Evolutionary conservation across 2,888 invertebrate species (phyloP).

Genomic region (Ormyrus labotus): DNA sequence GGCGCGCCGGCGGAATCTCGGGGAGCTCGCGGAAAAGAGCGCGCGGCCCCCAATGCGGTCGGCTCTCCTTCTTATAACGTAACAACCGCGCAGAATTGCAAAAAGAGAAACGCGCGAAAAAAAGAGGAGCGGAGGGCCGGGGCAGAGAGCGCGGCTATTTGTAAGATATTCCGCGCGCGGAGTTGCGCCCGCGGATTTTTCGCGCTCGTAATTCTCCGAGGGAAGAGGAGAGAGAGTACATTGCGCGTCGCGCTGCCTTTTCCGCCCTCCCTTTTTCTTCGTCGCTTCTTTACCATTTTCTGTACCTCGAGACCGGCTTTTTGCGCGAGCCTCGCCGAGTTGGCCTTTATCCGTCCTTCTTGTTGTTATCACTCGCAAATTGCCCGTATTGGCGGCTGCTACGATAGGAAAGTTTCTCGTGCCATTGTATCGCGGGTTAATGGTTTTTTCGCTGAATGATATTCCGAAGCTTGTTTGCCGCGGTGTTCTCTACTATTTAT

Average conservation of each 20-base stretch:
- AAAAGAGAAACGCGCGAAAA: slow-evolving; percentile 26
- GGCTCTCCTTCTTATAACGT: slow-evolving; percentile 4
- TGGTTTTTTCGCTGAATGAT: too few species aligned
- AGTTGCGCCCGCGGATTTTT: slow-evolving; percentile 15
- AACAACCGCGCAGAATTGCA: neutral
- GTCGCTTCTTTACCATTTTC: neutral
- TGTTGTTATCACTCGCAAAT: too few species aligned
- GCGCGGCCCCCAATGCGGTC: neutral
- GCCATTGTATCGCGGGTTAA: too few species aligned
- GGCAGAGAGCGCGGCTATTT: slow-evolving; percentile 19
- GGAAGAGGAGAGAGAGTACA: slow-evolving; percentile 3
- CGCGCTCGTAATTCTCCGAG: slow-evolving; percentile 28
- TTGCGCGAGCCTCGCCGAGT: too few species aligned
- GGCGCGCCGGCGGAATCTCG: slow-evolving; percentile 29
- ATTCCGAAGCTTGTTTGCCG: too few species aligned
- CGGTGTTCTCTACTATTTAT: too few species aligned
- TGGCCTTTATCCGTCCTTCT: too few species aligned
- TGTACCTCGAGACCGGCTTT: neutral
- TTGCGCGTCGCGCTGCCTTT: neutral
- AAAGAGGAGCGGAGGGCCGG: neutral
- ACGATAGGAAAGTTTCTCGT: too few species aligned
- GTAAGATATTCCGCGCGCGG: slow-evolving; percentile 28
- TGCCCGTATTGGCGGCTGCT: too few species aligned
- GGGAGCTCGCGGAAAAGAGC: neutral
- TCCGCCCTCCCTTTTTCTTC: slow-evolving; percentile 12